These are phyloP conservation scores for Egretta garzetta DNA, from an alignment of 2,113 vertebrate genomes.

Conservation along the genomic window DNA sequence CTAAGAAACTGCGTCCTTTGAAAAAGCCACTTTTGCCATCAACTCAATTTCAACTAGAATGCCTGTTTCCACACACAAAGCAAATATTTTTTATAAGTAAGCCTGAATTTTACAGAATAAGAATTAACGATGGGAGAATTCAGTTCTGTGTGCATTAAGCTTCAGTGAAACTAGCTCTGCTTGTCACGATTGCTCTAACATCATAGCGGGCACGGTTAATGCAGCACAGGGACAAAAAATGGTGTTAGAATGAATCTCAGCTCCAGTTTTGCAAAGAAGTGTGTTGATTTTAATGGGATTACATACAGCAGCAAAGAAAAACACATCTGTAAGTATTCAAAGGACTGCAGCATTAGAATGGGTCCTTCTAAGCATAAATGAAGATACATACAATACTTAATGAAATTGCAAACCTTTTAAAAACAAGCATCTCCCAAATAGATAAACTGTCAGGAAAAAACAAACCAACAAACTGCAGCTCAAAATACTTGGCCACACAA, in stretches of 20 bases:
- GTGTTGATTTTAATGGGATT: background rate
- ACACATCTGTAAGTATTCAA: background rate
- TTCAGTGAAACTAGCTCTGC: background rate
- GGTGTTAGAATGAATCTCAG: background rate
- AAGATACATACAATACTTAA: background rate
- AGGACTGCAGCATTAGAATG: background rate
- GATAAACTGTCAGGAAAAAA: background rate
- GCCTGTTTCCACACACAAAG: background rate
- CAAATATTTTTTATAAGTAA: background rate
- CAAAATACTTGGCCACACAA: background rate
- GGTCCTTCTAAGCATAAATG: background rate
- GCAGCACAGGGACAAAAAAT: background rate
- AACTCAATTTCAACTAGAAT: background rate
- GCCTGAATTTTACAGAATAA: background rate
- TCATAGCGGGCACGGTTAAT: background rate
- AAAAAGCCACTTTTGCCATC: background rate
- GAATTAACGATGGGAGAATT: background rate
- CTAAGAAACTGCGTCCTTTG: background rate
- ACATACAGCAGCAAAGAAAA: background rate
- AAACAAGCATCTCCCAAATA: background rate
- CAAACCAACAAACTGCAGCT: background rate
- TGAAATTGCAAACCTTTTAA: background rate
- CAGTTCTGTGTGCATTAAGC: background rate
- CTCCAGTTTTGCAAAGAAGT: background rate
- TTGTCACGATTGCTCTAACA: background rate